phyloP scores from a whole-genome alignment of 2,797 vertebrate species.

The Florisuga fusca region DNA sequence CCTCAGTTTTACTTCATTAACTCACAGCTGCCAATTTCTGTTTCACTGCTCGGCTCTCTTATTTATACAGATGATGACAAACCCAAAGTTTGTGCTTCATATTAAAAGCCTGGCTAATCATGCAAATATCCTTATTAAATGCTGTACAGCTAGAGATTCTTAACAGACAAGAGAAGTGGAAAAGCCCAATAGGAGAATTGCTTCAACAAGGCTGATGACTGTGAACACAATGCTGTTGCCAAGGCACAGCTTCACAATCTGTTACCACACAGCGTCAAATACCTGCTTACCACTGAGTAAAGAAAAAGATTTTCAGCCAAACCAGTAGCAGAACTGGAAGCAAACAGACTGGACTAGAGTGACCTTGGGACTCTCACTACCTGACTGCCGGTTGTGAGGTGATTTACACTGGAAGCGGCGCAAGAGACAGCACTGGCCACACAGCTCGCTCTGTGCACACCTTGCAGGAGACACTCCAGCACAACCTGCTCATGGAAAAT shows the following conservation, averaged over 20 bases:
- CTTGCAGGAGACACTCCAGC: constrained; percentile 31
- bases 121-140: background rate
- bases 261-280: constrained; percentile 39
- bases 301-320: constrained; percentile 56
- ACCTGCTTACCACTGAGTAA: constrained; percentile 43
- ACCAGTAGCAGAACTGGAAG: constrained; percentile 61
- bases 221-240: background rate
- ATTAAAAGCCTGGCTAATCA: constrained; percentile 19
- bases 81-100: background rate
- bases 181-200: background rate
- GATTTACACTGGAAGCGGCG: background rate
- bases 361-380: background rate
- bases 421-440: background rate
- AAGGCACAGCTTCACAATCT: constrained; percentile 22
- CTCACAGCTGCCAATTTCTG: background rate
- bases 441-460: constrained; percentile 64
- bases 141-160: background rate
- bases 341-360: constrained; percentile 4
- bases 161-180: background rate
- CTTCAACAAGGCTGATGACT: background rate
- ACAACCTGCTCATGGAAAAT: background rate
- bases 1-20: constrained; percentile 15
- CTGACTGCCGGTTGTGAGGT: background rate
- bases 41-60: background rate
- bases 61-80: background rate